Evolutionary conservation across 2,113 vertebrate species (phyloP).

Genomic region (Zeus faber): DNA sequence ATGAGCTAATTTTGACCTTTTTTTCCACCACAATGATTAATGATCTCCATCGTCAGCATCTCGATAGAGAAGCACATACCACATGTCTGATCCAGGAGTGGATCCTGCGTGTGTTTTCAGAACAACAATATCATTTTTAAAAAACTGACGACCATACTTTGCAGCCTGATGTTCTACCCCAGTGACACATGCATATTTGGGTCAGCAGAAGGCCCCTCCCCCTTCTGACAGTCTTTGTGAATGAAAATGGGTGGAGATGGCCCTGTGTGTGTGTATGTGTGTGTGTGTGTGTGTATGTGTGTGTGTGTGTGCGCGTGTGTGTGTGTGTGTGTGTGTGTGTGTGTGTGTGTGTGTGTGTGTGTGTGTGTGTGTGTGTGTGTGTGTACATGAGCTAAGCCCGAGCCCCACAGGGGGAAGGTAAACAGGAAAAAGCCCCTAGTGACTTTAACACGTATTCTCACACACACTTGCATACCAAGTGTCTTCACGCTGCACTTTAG

Average conservation of each 20-base stretch:
- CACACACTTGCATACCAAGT: not conserved
- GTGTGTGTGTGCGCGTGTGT: conserved; percentile 14
- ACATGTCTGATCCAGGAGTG: not conserved
- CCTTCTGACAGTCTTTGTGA: conserved; percentile 45
- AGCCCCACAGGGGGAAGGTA: conserved; percentile 38
- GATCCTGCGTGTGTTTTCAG: conserved; percentile 21
- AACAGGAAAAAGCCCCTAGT: too few relatives aligned
- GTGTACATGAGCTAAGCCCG: conserved; percentile 24
- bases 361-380: conserved; percentile 9
- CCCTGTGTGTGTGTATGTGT: conserved; percentile 12
- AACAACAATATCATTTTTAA: conserved; percentile 27
- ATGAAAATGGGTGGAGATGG: conserved; percentile 52
- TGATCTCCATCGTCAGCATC: too few relatives aligned
- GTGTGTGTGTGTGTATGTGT: conserved; percentile 16
- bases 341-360: conserved; percentile 15
- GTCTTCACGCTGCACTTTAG: too few relatives aligned
- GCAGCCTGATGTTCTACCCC: conserved; percentile 29
- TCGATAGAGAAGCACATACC: not conserved
- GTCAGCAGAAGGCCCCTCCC: conserved; percentile 32
- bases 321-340: conserved; percentile 15
- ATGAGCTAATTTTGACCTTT: too few relatives aligned
- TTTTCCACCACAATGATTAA: too few relatives aligned
- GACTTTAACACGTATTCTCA: too few relatives aligned
- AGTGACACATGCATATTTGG: conserved; percentile 38
- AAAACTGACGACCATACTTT: conserved; percentile 18